These are phyloP conservation scores for Drosophila albomicans DNA, from an alignment of 1,140 invertebrate species.

Conservation along the genomic window DNA sequence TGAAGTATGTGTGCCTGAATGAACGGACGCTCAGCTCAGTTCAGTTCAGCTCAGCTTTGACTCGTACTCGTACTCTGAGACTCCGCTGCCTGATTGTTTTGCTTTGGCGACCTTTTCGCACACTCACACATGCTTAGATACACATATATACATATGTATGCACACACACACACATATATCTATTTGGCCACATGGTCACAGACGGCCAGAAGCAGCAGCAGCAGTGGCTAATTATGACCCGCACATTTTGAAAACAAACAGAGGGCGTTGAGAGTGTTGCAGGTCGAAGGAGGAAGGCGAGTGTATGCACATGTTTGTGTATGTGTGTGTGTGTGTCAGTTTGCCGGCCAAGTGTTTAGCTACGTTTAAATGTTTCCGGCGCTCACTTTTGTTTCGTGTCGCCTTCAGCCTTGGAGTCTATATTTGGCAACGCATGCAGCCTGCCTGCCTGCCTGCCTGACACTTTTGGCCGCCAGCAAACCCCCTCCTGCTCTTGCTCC, in stretches of 20 bases:
- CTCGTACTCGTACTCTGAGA: background rate
- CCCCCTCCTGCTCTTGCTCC: background rate
- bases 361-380: slow-evolving; percentile 82
- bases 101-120: slow-evolving; percentile 70
- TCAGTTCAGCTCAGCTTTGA: slow-evolving; percentile 6
- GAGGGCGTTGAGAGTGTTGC: slow-evolving; percentile 6
- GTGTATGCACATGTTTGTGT: background rate
- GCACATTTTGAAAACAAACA: slow-evolving; percentile 82
- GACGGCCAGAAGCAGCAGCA: slow-evolving; percentile 54
- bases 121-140: slow-evolving; percentile 20
- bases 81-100: slow-evolving; percentile 38
- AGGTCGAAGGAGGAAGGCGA: background rate
- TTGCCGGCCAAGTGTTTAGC: slow-evolving; percentile 77
- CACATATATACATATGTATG: background rate
- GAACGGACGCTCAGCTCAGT: slow-evolving; percentile 56
- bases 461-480: slow-evolving; percentile 14
- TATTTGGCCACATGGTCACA: slow-evolving; percentile 44
- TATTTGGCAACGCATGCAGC: slow-evolving; percentile 80
- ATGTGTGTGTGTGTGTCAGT: no score
- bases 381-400: slow-evolving; percentile 81
- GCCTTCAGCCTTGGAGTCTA: slow-evolving; percentile 82
- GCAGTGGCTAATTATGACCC: slow-evolving; percentile 84
- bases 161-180: slow-evolving; percentile 10
- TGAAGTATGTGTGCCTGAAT: slow-evolving; percentile 76
- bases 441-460: slow-evolving; percentile 22